Base-by-base conservation (phyloP, 1,140 invertebrate genomes). In the Scaptomyza graminum region DNA sequence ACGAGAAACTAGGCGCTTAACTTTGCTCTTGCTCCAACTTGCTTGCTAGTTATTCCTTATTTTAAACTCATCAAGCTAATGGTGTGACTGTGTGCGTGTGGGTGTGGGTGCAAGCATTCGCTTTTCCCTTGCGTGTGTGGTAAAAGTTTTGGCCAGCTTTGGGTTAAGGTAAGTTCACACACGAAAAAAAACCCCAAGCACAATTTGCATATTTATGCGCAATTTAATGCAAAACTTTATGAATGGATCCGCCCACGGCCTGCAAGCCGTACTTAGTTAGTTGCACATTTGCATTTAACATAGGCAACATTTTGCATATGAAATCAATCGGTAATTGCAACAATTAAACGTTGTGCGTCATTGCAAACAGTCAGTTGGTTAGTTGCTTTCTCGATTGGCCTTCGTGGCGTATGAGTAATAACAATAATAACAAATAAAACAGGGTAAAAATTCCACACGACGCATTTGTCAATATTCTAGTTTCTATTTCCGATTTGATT, bases 401-500 rank as follows among this genome's bases (percentile, higher is more conserved):
- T 57, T 44, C 41, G 41, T 41, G 28, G 31, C 67, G 51, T 64
- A 64, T 64, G 60, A 31, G 61, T 57, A 64, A 56, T 55, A 37
- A 12, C 9, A 31, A 34, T 34, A 34, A 34, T 9, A 34, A 34
- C n/a, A 18, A 15, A 31, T 31, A 34, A 34, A 7, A 43, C 5
- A 18, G 37, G 22, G 12, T 3, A 54, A 69, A 62, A 39, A 12
- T 28, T 15, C 3, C 13, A 11, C 54, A 43, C 16, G 22, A 63
- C 49, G 57, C 55, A 79, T 75, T 77, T 65, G 68, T 69, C 74
- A 74, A 79, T 68, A 74, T 57, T 60, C 50, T 60, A 69, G 70
- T 61, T 74, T 78, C 78, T 31, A 87, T 87, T 87, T 87, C 83
- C 82, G 83, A 78, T 82, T 78, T 59, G 71, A 87, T 87, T 87